These are phyloP conservation scores for Rhineura floridana DNA, from an alignment of 2,113 vertebrate species.

Conservation along the genomic window DNA sequence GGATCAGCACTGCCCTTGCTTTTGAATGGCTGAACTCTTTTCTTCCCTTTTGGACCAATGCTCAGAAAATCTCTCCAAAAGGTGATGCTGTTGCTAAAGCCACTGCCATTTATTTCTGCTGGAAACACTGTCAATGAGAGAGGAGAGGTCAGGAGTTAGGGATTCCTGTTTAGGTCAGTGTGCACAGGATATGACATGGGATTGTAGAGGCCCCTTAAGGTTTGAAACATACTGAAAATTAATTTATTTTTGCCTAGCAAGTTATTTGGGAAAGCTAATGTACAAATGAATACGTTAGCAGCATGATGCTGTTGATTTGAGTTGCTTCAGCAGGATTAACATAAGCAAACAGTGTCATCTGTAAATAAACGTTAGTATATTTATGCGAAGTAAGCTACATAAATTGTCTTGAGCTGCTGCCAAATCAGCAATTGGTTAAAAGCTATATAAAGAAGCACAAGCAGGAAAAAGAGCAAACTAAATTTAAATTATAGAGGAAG, in stretches of 20 bases:
- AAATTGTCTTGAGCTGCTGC: slow-evolving; percentile 8
- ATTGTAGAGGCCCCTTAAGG: not conserved
- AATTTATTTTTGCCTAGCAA: slow-evolving; percentile 46
- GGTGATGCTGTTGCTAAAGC: not conserved
- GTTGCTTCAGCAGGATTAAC: slow-evolving; percentile 44
- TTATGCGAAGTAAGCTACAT: slow-evolving; percentile 25
- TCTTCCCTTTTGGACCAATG: not conserved
- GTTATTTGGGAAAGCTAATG: slow-evolving; percentile 40
- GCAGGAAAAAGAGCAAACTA: not conserved
- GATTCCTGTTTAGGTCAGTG: not conserved
- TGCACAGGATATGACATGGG: not conserved
- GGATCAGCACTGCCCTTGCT: no score
- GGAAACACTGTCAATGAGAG: not conserved
- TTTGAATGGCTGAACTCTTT: not conserved
- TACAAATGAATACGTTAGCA: slow-evolving; percentile 23
- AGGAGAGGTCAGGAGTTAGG: not conserved
- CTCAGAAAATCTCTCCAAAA: not conserved
- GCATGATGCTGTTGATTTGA: not conserved
- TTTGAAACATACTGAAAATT: slow-evolving; percentile 56
- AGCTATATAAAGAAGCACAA: not conserved
- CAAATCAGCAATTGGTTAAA: not conserved
- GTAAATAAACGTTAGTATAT: not conserved
- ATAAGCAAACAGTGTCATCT: slow-evolving; percentile 35
- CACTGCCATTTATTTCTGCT: not conserved
- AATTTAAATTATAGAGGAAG: slow-evolving; percentile 14